Base-by-base conservation (phyloP, 2,113 vertebrate genomes). In the Pelobates fuscus region DNA sequence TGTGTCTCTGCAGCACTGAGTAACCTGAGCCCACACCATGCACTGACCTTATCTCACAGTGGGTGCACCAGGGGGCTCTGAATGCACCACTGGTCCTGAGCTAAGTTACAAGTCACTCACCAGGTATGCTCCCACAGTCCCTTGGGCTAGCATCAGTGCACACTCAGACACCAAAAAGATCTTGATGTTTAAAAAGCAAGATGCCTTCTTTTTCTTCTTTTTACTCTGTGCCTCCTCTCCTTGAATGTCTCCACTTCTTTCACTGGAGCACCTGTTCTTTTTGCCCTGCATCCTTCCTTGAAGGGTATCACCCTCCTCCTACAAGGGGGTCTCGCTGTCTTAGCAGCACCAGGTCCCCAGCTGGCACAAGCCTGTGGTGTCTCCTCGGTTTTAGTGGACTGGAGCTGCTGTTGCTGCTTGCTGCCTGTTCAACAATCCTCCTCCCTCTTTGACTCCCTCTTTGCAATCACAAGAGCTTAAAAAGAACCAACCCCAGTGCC, bases 111-210 rank as follows among this genome's bases (percentile, higher is more conserved):
- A n/a, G 24, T 37, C 29, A 93, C 96, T 98, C 86, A 98, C 96
- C 96, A 98, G 93, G 90, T 98, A 98, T 15, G 96, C 95, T 82
- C 96, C 96, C 66, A 98, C 96, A 15, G 96, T 98, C 84, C 95
- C 96, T 87, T 98, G 96, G 17, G 96, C 96, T 91, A 98, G 83
- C 96, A 98, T 96, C 81, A 98, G 89, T 11, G 95, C 96, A 84
- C 96, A 98, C 89, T 98, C 96, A 79, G 96, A 94, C 79, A 97
- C 89, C 82, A 98, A 83, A 86, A 98, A 98, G 82, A 98, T 93
- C 89, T 96, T 97, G 88, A 98, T 98, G 86, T 92, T 98, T 70
- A 94, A 94, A 88, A 98, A 98, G 86, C 95, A 95, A 12, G 94
- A 95, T 8, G 88, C 82, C 83, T 92, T 93, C 86, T 92, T 93